phyloP scores from a whole-genome alignment of 1,140 invertebrate species.

The Batillaria attramentaria region DNA sequence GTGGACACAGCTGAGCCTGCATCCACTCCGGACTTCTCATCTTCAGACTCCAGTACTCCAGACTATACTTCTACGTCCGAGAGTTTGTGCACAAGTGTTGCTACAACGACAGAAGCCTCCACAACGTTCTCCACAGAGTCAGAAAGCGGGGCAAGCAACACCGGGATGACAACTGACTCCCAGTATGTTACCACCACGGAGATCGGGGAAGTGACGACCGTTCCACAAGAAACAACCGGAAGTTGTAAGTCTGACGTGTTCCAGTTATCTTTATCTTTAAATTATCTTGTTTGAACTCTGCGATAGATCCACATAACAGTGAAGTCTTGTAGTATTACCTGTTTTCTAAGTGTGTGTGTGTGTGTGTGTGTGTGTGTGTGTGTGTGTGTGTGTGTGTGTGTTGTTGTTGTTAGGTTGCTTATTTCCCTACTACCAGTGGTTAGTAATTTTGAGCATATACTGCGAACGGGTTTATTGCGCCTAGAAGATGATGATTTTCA shows the following conservation, averaged over 20 bases:
- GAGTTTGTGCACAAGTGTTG: no score
- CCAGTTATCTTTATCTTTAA: background rate
- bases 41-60: no score
- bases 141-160: no score
- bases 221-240: background rate
- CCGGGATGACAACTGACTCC: background rate
- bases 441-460: background rate
- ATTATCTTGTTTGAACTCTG: background rate
- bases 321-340: background rate
- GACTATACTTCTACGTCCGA: no score
- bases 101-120: no score
- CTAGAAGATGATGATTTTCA: no score
- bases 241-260: background rate
- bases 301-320: no score
- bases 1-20: no score
- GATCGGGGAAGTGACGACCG: no score
- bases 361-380: conserved; percentile 1
- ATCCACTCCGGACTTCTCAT: no score
- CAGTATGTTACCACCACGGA: background rate
- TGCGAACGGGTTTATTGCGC: background rate
- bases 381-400: background rate
- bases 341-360: background rate
- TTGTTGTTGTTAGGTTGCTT: background rate
- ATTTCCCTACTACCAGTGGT: background rate
- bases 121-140: no score